A percentile compares a stretch with the other conserved stretches of the same genome.
Conservation (phyloP, 2,113 vertebrate species). For the Pseudolaguvia tuberculata region DNA sequence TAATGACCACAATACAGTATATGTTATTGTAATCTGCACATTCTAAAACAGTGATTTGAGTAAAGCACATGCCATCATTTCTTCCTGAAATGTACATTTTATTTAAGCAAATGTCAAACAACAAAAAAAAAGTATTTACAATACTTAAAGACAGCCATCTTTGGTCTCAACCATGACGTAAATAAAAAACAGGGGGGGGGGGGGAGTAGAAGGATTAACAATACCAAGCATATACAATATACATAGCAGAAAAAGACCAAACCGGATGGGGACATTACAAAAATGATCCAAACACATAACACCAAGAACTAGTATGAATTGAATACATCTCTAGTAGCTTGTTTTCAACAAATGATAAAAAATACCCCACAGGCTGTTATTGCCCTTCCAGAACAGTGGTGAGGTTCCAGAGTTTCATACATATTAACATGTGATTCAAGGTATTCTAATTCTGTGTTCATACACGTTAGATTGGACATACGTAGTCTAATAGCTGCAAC, state of each 20-base stretch:
- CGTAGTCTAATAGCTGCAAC: neutral
- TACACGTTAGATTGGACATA: neutral
- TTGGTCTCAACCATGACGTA: constrained; percentile 80
- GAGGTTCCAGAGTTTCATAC: neutral
- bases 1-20: too few relatives aligned
- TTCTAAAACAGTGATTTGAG: neutral
- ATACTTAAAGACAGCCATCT: constrained; percentile 83
- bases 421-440: constrained; percentile 11
- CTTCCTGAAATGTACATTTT: constrained; percentile 82
- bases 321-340: constrained; percentile 19
- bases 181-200: neutral
- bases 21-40: too few relatives aligned
- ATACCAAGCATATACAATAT: constrained; percentile 26
- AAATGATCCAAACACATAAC: constrained; percentile 60
- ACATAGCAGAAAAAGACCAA: constrained; percentile 46
- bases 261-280: constrained; percentile 60
- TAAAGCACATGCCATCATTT: constrained; percentile 1
- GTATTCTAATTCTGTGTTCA: constrained; percentile 3
- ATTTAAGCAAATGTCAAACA: constrained; percentile 88
- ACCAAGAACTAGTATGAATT: constrained; percentile 42
- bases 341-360: constrained; percentile 1
- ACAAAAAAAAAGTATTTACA: constrained; percentile 79
- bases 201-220: neutral
- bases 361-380: neutral
- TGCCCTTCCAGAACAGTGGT: neutral